Percentiles rank a stretch among this genome's conserved stretches.
Evolutionary conservation across 1,140 invertebrate genomes (phyloP).

Genomic region (Nasonia giraulti): DNA sequence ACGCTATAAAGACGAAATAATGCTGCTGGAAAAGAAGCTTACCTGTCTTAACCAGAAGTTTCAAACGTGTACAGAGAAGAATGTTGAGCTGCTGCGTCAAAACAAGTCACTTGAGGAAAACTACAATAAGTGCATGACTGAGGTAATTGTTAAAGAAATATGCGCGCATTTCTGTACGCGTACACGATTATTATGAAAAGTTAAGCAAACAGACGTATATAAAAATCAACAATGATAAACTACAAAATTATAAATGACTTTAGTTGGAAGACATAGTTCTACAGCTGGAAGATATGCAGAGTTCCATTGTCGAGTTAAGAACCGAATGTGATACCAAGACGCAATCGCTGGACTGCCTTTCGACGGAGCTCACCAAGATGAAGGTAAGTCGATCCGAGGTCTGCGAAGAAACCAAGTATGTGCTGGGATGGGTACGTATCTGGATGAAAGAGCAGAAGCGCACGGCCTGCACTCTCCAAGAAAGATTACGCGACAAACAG

Average conservation of each 20-base stretch:
- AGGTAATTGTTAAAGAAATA: slow-evolving; percentile 56
- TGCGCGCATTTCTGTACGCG: too few relatives aligned
- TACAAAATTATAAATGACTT: slow-evolving; percentile 14
- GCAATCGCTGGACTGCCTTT: slow-evolving; percentile 61
- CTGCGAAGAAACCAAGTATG: slow-evolving; percentile 62
- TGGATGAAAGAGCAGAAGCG: slow-evolving; percentile 66
- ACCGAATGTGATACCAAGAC: slow-evolving; percentile 64
- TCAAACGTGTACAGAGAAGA: slow-evolving; percentile 61
- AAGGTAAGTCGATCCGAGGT: slow-evolving; percentile 62
- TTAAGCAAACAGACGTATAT: too few relatives aligned
- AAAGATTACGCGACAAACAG: slow-evolving; percentile 62
- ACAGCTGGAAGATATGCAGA: slow-evolving; percentile 61
- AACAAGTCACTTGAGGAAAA: slow-evolving; percentile 62
- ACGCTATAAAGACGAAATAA: slow-evolving; percentile 39
- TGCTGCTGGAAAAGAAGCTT: slow-evolving; percentile 36
- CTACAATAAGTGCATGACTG: slow-evolving; percentile 60
- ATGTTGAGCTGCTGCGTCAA: slow-evolving; percentile 58
- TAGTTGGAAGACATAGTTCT: slow-evolving; percentile 56
- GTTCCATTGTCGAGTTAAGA: slow-evolving; percentile 60
- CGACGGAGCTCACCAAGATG: slow-evolving; percentile 61
- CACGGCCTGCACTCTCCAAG: slow-evolving; percentile 54
- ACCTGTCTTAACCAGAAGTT: slow-evolving; percentile 54
- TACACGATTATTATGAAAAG: too few relatives aligned
- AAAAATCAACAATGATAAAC: too few relatives aligned
- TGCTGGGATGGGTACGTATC: slow-evolving; percentile 61